These are phyloP conservation scores for Sturnus vulgaris DNA, from an alignment of 2,113 vertebrate species.

Conservation along the genomic window DNA sequence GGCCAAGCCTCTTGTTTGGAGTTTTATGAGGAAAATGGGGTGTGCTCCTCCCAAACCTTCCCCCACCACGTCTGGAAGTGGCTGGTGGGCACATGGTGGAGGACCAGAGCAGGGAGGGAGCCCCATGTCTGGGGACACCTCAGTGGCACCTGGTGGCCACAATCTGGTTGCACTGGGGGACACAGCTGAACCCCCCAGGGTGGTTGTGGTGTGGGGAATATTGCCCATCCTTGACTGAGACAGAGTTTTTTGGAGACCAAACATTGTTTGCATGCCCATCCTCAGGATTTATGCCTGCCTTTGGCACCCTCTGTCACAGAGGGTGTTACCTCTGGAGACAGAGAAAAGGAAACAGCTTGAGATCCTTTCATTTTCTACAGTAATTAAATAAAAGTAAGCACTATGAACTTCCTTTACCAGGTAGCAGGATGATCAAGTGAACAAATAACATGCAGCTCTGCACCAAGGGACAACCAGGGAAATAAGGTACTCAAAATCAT, in stretches of 20 bases:
- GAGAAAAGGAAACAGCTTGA: not conserved
- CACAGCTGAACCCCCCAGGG: not conserved
- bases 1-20: slow-evolving; percentile 17
- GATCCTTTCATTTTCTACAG: not conserved
- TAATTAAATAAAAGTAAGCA: not conserved
- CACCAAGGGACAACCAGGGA: not conserved
- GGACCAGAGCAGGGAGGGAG: not conserved
- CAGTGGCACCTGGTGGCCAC: not conserved
- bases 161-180: not conserved
- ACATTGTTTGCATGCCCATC: not conserved
- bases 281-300: not conserved
- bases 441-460: not conserved
- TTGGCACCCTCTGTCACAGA: not conserved
- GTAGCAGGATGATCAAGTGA: not conserved
- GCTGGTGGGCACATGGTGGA: not conserved
- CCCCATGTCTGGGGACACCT: not conserved
- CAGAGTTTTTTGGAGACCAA: not conserved
- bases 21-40: slow-evolving; percentile 20
- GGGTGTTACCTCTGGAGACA: not conserved
- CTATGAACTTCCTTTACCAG: not conserved
- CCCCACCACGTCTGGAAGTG: not conserved
- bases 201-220: not conserved
- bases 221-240: not conserved
- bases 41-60: not conserved
- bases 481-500: not conserved